These are phyloP conservation scores for Candidula unifasciata DNA, from an alignment of 2,888 invertebrate species.

Conservation along the genomic window DNA sequence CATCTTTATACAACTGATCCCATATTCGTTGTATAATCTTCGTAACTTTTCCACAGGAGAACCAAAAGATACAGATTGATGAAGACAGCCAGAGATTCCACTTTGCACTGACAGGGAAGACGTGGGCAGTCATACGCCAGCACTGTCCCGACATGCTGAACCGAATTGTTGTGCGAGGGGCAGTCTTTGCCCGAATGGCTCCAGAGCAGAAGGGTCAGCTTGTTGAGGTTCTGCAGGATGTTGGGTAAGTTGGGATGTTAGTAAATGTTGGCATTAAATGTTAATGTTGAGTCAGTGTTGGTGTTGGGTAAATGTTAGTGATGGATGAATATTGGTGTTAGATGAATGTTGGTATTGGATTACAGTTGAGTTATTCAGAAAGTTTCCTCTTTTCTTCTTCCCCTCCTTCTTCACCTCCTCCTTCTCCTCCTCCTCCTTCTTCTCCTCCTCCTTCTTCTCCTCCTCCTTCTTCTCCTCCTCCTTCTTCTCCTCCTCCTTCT, in stretches of 20 bases:
- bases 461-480: neutral
- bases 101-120: conserved; percentile 82
- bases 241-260: too few species aligned
- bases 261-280: too few species aligned
- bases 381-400: too few species aligned
- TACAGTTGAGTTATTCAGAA: too few species aligned
- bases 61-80: conserved; percentile 64
- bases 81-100: conserved; percentile 73
- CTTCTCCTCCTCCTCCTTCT: too few species aligned
- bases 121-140: conserved; percentile 86
- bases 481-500: too few species aligned
- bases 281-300: too few species aligned
- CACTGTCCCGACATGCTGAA: conserved; percentile 86
- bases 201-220: conserved; percentile 97
- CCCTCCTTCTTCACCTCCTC: too few species aligned
- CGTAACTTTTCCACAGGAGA: conserved; percentile 46
- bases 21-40: neutral
- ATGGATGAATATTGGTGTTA: too few species aligned
- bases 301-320: too few species aligned
- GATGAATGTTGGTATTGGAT: too few species aligned
- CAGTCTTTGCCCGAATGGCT: conserved; percentile 95
- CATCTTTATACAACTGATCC: too few species aligned
- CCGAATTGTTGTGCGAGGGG: conserved; percentile 82
- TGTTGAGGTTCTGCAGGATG: conserved; percentile 89
- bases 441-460: neutral